Base-by-base conservation (phyloP, 2,888 invertebrate species). In the Desoria tigrina region DNA sequence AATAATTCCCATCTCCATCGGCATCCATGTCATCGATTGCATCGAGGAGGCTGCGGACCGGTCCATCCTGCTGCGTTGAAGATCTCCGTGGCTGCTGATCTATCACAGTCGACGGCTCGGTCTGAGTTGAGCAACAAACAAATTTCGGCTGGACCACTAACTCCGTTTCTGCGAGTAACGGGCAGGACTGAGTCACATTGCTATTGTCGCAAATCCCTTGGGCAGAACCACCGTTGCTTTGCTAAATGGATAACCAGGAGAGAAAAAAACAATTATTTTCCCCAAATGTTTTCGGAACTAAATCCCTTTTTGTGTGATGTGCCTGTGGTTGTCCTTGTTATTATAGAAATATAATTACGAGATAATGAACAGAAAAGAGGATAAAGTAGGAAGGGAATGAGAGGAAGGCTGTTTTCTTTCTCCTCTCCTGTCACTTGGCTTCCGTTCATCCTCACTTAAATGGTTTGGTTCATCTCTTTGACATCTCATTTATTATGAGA, bases 181-280 rank as follows among this genome's bases (percentile, higher is more conserved):
- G 74, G 53, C 74, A 74, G 3, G 74, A 74, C 42, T 74, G 68
- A 23, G 73, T 68, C 53, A 69, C 60, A 32, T 66, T 53, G 42
- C 64, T 73, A 23, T 68, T 68, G 42, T n/a, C n/a, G n/a, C 59
- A 55, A 23, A 71, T 66, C 66, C 45, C 59, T 55, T 23, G 68
- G 68, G 59, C 66, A 64, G 60, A 58, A 55, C 39, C 65, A 60
- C 73, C 55, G 21, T 55, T 57, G 32, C 7, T 21, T 37, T 37
- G 42, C 57, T 73, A 61, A 6, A 55, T 27, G 16, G 18, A 32
- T 37, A 32, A 32, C 11, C 32, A 32, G 11, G 32, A 32, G n/a
- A 56, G 21, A 24, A 58, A 24, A 32, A 51, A 61, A 39, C 32
- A 57, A 57, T 6, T 28, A 39, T 16, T 39, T 39, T 39, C 39